Evolutionary conservation across 2,113 vertebrate genomes (phyloP).

Genomic region (Petrocephalus microphthalmus): DNA sequence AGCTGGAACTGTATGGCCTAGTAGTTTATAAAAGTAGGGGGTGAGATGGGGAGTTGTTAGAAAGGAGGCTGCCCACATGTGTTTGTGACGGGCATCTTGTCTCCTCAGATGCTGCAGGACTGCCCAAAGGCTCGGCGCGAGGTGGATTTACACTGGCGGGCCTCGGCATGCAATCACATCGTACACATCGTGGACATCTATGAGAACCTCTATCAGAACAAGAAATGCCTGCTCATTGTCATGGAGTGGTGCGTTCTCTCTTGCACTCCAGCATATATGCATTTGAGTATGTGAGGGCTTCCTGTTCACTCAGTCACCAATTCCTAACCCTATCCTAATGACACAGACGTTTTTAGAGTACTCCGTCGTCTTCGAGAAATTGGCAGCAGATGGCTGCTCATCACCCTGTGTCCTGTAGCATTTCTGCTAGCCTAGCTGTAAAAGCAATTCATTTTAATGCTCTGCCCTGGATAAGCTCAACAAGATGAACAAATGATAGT

Average conservation of each 20-base stretch:
- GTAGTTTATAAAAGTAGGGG: neutral
- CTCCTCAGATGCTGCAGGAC: conserved; percentile 67
- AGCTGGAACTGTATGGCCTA: neutral
- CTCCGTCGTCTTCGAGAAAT: neutral
- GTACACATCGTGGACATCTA: conserved; percentile 74
- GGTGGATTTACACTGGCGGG: conserved; percentile 76
- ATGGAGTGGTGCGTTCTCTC: conserved; percentile 67
- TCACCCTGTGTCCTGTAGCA: neutral
- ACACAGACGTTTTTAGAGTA: neutral
- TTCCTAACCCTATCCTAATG: neutral
- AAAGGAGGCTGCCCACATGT: neutral
- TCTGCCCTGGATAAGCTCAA: neutral
- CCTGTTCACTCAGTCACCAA: neutral
- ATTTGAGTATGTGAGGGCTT: neutral
- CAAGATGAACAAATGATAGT: neutral
- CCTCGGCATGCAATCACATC: conserved; percentile 69
- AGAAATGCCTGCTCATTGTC: conserved; percentile 75
- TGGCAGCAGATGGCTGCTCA: neutral
- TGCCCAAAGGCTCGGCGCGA: conserved; percentile 74
- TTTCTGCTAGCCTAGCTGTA: neutral
- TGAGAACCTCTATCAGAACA: conserved; percentile 74
- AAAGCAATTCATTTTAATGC: neutral
- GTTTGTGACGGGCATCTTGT: neutral
- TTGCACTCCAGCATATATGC: neutral
- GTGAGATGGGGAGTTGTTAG: neutral